Conservation (phyloP, 2,797 vertebrate species). For the Alca torda region DNA sequence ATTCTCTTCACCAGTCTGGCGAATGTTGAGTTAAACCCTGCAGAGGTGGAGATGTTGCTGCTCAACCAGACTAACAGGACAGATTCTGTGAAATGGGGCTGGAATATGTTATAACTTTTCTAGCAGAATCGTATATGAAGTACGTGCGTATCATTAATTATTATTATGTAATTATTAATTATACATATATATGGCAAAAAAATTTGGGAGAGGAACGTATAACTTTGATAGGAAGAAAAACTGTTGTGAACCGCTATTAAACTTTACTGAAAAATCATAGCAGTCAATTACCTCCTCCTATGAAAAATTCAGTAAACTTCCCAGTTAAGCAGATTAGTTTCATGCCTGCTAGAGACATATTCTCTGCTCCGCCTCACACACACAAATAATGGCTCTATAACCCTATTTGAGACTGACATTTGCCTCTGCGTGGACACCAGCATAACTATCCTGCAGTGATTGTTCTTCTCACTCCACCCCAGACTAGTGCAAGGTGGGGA, state of each 20-base stretch:
- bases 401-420: not conserved
- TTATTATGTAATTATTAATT: not conserved
- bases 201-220: not conserved
- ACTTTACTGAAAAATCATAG: not conserved
- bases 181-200: not conserved
- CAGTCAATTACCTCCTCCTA: not conserved
- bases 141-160: not conserved
- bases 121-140: not conserved
- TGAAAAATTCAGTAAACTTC: not conserved
- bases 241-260: not conserved
- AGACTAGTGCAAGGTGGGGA: not conserved
- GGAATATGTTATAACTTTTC: not conserved
- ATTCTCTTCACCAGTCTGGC: not conserved
- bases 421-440: not conserved
- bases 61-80: not conserved
- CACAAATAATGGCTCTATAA: not conserved
- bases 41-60: not conserved
- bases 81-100: not conserved
- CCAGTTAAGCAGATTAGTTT: not conserved
- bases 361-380: not conserved
- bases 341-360: not conserved
- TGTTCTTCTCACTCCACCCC: not conserved
- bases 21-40: not conserved
- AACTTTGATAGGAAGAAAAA: not conserved
- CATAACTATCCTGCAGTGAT: not conserved